Base-by-base conservation (phyloP, 2,888 invertebrate genomes). In the Campoplex capitator region DNA sequence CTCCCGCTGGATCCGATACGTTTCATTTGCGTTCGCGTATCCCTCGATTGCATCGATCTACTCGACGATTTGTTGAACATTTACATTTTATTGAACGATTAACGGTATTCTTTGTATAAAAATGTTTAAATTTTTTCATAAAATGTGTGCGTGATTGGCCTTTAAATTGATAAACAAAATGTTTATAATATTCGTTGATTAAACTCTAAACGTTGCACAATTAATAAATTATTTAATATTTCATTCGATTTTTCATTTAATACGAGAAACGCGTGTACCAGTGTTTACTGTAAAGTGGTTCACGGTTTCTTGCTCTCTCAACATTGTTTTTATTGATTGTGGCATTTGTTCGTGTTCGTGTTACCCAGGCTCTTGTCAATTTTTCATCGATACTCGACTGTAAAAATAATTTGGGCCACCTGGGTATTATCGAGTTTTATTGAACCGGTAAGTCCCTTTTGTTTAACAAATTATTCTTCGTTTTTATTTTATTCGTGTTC, bases 401-500 rank as follows among this genome's bases (percentile, higher is more conserved):
- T 38, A 42, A 28, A 11, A 38, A 70, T 23, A 80, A 58, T 80
- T 76, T 73, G 3, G 54, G 32, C 56, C 56, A 56, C 58, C 65
- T 80, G 28, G 28, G 18, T 7, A 42, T 45, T 45, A 76, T 74
- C 71, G 71, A 65, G 28, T 56, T 71, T 54, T 48, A 48, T 83
- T 58, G 83, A 67, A 80, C 76, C 83, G 68, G 73, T 42, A 73
- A 73, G 76, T 73, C 11, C 54, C 65, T 77, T 42, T 51, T 35
- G 18, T 77, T 73, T n/a, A 4, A 32, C 48, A 58, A 76, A 79
- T 56, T 54, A 54, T 86, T 81, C 54, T 16, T 76, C 58, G 54
- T 70, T 81, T 28, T 76, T 71, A 1, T 3, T 38, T 32, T 18
- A 65, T n/a, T 54, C 23, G 23, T 23, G 23, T 23, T 23, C 23